Conservation (phyloP, 2,888 invertebrate genomes). For the Marasmarcha lunaedactyla region DNA sequence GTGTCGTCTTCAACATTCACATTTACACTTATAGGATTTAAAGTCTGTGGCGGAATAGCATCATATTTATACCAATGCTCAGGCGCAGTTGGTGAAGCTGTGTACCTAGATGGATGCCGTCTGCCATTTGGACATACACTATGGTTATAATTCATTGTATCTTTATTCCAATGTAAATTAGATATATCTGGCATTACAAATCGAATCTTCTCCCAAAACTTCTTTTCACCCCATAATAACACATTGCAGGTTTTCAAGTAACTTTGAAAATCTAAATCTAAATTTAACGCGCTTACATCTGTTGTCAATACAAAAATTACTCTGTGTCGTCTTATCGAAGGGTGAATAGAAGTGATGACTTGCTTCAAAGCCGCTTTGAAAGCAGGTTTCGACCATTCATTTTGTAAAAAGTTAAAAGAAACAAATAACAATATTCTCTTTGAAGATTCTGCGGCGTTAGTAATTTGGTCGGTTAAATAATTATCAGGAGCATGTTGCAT, state of each 20-base stretch:
- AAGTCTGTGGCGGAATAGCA: conserved; percentile 68
- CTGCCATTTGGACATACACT: conserved; percentile 67
- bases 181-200: conserved; percentile 84
- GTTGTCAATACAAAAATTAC: conserved; percentile 66
- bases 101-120: conserved; percentile 74
- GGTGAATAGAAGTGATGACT: conserved; percentile 74
- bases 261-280: conserved; percentile 81
- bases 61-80: conserved; percentile 80
- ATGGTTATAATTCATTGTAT: conserved; percentile 64
- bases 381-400: conserved; percentile 86
- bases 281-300: conserved; percentile 78
- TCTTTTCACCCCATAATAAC: conserved; percentile 83
- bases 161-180: conserved; percentile 73
- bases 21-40: conserved; percentile 60
- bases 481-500: conserved; percentile 71
- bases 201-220: conserved; percentile 91
- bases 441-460: conserved; percentile 73
- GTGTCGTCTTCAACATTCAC: conserved; percentile 71
- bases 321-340: conserved; percentile 73
- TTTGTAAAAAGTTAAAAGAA: conserved; percentile 83
- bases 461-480: conserved; percentile 72
- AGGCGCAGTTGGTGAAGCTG: conserved; percentile 79
- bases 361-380: conserved; percentile 85
- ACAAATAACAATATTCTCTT: conserved; percentile 83
- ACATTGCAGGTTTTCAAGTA: conserved; percentile 79